Base-by-base conservation (phyloP, 2,797 vertebrate genomes). In the Tokudaia muenninki region DNA sequence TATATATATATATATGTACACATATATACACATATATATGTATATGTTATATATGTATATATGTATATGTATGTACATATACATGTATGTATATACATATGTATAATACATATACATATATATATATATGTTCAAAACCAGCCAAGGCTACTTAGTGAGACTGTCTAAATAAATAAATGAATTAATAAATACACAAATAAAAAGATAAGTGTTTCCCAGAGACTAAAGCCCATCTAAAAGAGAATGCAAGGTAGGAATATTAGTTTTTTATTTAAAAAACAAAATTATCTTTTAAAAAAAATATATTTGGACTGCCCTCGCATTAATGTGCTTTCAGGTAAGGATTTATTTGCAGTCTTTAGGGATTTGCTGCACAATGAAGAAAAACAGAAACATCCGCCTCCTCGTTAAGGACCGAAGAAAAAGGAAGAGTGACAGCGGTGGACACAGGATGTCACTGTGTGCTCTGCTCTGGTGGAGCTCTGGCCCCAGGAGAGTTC, bases 391-490 rank as follows among this genome's bases (percentile, higher is more conserved):
- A 95, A 87, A 91, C 86, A 34, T 31, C 67, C n/a, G 29, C 24
- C 83, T 94, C 67, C 41, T 37, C 77, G 75, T 74, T 26, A 80
- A 94, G 81, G 80, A 63, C 44, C 86, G 50, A 47, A 65, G 82
- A 22, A 67, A 65, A 50, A 88, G 65, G 72, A 34, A 72, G 34
- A 84, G 47, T 86, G 84, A 59, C 24, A 94, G 8, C 57, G 92
- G 59, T 74, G 41, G 41, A 19, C 59, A 37, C 87, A 82, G 95
- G 94, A 31, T 96, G 92, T 87, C 77, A 67, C 44, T 95, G 81
- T 92, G 90, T 95, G 94, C 90, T 94, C 87, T 94, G 63, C 61
- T 95, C 78, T 97, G 95, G 65, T 92, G 93, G 91, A 93, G 0
- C 52, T 75, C 47, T 1, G 2, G 90, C 88, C 77, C 95, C 87